Evolutionary conservation across 2,113 vertebrate genomes (phyloP), one percentile per base, ranked within the genome.

Genomic region (Motacilla tschutschensis): DNA sequence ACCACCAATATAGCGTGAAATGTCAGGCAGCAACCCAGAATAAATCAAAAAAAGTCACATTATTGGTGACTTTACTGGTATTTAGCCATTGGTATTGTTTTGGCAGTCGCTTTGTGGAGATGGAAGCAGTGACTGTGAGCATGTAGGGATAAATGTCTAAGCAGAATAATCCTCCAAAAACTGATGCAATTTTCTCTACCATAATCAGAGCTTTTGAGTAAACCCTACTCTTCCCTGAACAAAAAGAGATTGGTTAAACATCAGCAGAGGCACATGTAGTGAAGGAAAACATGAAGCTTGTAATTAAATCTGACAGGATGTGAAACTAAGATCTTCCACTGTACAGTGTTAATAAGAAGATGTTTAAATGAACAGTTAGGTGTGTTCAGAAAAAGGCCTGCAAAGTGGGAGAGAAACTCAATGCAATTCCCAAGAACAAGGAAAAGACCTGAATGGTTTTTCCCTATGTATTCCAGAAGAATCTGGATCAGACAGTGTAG

Each of bases 281-380:
- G 57, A 28, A 69, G 70, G 78, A 55, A 63, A 88, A 62, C 47
- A 5, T 19, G 55, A 91, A 78, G 55, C 41, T 44, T 54, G 41
- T 91, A 88, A 93, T 93, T 93, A 93, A 88, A 73, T 54, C 36
- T 83, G 90, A 85, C 78, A 87, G 76, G 38, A 85, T 70, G 70
- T 50, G 57, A 79, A 91, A 90, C 16, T 18, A 31, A 72, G 77
- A 91, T 33, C 33, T 80, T 57, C 47, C 43, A 62, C 33, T 7
- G 24, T 35, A 41, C 26, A n/a, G 29, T 28, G 44, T 28, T 70
- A 86, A 73, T 41, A 38, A 80, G 62, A 51, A 65, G 31, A 48
- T 57, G 25, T 44, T 91, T 60, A 88, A 91, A 81, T 47, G 28
- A 83, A 53, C 24, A 54, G 17, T 22, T 57, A 73, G 55, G 51